A percentile compares a stretch with the other conserved stretches of the same genome.
Conservation (phyloP, 2,113 vertebrate species). For the Vicugna pacos region DNA sequence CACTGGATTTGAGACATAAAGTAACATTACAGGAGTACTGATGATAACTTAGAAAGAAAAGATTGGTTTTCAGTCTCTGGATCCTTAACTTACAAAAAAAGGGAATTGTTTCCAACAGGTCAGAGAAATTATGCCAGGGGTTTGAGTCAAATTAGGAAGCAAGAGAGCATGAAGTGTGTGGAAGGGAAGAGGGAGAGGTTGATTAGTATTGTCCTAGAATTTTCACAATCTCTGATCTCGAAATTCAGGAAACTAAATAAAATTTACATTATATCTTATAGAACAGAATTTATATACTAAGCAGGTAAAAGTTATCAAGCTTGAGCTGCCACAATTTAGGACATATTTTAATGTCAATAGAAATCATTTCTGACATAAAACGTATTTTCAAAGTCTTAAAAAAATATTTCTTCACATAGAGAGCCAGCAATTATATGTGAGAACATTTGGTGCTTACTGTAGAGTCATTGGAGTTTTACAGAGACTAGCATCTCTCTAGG, state of each 20-base stretch:
- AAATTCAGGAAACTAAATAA: conserved; percentile 62
- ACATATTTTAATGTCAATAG: conserved; percentile 60
- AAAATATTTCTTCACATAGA: not conserved
- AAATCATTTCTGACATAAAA: conserved; percentile 64
- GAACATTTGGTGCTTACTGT: conserved; percentile 3
- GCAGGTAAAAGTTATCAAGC: conserved; percentile 60
- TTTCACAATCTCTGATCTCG: conserved; percentile 53
- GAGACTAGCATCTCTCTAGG: not conserved
- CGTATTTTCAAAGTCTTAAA: conserved; percentile 57
- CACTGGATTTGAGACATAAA: not conserved
- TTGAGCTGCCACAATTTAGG: conserved; percentile 53
- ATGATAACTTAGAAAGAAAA: conserved; percentile 51
- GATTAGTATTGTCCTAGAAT: conserved; percentile 42
- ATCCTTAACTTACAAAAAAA: conserved; percentile 37
- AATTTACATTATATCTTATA: conserved; percentile 57
- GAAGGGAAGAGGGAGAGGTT: not conserved
- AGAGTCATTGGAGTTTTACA: not conserved
- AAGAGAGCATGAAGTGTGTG: not conserved
- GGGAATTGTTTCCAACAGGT: not conserved
- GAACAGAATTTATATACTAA: conserved; percentile 68
- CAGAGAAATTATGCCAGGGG: conserved; percentile 16
- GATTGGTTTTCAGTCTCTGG: not conserved
- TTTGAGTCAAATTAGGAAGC: conserved; percentile 52
- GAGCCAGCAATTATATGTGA: not conserved
- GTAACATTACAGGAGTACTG: not conserved